Evolutionary conservation across 92 coral and sea anemone species (phyloP), one percentile per base, ranked within the genome.

Genomic region (Meandrina meandrites): DNA sequence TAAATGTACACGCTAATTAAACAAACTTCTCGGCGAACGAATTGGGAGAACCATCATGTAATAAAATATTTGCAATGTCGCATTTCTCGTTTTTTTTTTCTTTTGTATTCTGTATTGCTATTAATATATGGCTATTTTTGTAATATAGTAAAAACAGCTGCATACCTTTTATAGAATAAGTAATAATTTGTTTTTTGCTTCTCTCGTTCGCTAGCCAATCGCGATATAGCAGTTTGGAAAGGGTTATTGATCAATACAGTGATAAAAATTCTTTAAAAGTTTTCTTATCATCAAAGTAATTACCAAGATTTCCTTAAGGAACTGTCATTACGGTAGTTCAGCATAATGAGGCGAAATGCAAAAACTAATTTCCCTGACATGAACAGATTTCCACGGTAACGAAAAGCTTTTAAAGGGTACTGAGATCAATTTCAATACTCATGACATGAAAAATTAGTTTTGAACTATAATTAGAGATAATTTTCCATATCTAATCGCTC

Each of bases 141-240:
- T 34, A 34, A 31, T 36, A 19, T 19, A 8, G 27, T 18, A 37
- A 35, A 73, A 73, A 73, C 78, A 73, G 48, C 28, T 73, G 78
- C 37, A 21, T 73, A 34, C 35, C 45, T 67, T 67, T 81, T 81
- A 68, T 47, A 81, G 51, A 58, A 47, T 69, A 28, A 40, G 76
- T 48, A 19, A 81, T 45, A 75, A 81, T 67, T 81, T 35, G 76
- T 30, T 56, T 57, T 45, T 30, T 27, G 12, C 17, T 12, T 66
- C 5, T 66, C 35, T 27, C 35, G 14, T 28, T 11, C 32, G 34
- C 71, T 66, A 66, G 71, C 71, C 35, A 66, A 66, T 66, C 34
- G 13, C 35, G 11, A 35, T 28, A 66, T 27, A 66, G 11, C 75
- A 42, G 24, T 40, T 42, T 24, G 48, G 11, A 45, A 42, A 40